Conservation (phyloP, 1,140 invertebrate genomes). For the Drosophila burlai region DNA sequence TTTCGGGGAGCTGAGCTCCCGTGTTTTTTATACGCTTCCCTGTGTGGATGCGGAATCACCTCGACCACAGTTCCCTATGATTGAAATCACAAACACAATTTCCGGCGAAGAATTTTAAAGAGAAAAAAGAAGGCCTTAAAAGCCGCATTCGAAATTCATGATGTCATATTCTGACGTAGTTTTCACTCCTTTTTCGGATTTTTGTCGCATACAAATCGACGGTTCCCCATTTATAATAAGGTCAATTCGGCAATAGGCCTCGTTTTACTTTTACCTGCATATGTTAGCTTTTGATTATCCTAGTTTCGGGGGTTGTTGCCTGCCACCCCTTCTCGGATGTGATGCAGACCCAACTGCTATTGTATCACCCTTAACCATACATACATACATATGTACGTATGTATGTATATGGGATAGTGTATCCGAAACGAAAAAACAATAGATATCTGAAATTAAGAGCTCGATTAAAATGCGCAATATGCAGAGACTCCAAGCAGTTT, state of each 20-base stretch:
- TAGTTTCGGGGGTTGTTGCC: slow-evolving; percentile 26
- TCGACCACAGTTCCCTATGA: slow-evolving; percentile 6
- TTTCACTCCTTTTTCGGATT: slow-evolving; percentile 15
- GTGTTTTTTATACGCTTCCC: background rate
- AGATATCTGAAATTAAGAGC: background rate
- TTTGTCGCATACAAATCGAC: slow-evolving; percentile 13
- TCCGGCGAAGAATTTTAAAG: background rate
- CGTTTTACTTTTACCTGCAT: slow-evolving; percentile 25
- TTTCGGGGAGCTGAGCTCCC: slow-evolving; percentile 1
- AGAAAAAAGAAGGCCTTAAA: slow-evolving; percentile 1
- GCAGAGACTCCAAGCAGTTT: background rate
- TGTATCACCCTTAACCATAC: slow-evolving; percentile 16
- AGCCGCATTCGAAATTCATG: slow-evolving; percentile 6
- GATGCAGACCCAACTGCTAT: slow-evolving; percentile 13
- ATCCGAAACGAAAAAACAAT: background rate
- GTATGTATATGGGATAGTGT: background rate
- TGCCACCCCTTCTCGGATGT: slow-evolving; percentile 10
- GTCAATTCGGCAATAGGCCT: slow-evolving; percentile 18
- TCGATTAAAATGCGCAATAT: slow-evolving; percentile 2
- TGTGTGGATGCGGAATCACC: background rate
- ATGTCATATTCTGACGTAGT: slow-evolving; percentile 31
- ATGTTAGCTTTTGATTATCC: slow-evolving; percentile 22
- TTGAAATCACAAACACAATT: background rate
- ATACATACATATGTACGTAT: no score
- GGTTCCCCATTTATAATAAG: slow-evolving; percentile 21